These are phyloP conservation scores for Apodemia mormo DNA, from an alignment of 2,888 invertebrate genomes.

Conservation along the genomic window DNA sequence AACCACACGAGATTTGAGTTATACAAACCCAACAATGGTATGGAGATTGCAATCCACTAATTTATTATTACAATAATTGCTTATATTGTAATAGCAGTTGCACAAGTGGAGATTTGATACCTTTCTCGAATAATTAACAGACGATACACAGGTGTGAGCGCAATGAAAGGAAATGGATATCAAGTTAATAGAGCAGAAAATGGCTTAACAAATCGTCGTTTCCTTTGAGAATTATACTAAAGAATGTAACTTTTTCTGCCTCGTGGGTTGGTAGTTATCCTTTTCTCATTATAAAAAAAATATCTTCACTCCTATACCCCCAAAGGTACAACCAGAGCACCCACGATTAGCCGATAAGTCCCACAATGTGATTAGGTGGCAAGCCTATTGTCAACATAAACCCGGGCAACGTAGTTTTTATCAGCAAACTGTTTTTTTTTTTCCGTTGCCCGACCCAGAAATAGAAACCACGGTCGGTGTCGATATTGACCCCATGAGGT, in stretches of 20 bases:
- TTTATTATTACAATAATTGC: constrained; percentile 42
- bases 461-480: no score
- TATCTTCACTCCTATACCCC: no score
- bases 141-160: constrained; percentile 26
- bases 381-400: no score
- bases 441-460: no score
- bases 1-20: not conserved
- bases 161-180: constrained; percentile 37
- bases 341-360: no score
- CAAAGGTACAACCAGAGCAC: no score
- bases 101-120: constrained; percentile 32
- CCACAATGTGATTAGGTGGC: no score
- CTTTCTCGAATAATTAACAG: constrained; percentile 41
- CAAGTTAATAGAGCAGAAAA: constrained; percentile 32
- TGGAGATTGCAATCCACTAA: not conserved
- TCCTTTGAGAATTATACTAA: constrained; percentile 13
- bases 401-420: no score
- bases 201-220: constrained; percentile 20
- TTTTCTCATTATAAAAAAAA: no score
- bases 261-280: not conserved
- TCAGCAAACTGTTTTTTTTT: no score
- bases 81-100: constrained; percentile 45
- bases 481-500: no score
- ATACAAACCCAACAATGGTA: not conserved
- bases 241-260: not conserved